Evolutionary conservation across 2,113 vertebrate genomes (phyloP).

Genomic region (Paradoxurus hermaphroditus): DNA sequence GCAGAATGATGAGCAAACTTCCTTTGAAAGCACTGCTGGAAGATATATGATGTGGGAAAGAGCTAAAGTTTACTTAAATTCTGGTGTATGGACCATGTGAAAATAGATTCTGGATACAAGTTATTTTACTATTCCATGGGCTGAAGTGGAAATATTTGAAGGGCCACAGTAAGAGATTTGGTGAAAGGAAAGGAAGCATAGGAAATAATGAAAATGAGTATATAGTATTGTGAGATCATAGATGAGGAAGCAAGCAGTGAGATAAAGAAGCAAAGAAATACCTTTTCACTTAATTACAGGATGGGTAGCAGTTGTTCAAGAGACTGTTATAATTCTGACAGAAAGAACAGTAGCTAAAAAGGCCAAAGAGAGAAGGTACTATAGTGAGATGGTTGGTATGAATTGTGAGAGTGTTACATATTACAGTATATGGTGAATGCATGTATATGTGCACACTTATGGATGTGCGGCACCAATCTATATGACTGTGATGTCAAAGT

Average conservation of each 20-base stretch:
- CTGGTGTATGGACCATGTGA: not conserved
- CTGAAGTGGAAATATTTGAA: not conserved
- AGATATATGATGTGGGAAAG: not conserved
- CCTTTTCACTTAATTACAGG: not conserved
- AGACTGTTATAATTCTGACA: not conserved
- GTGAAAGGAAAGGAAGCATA: not conserved
- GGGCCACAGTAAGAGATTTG: not conserved
- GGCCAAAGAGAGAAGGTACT: not conserved
- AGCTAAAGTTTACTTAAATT: not conserved
- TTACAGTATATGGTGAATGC: not conserved
- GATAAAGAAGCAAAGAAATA: not conserved
- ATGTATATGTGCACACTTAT: rapidly evolving
- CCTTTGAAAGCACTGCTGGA: not conserved
- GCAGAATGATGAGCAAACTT: not conserved
- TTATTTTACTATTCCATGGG: not conserved
- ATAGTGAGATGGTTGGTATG: not conserved
- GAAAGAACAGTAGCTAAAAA: not conserved
- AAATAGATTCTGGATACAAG: not conserved
- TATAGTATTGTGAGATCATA: not conserved
- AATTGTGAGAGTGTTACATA: not conserved
- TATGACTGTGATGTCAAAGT: not conserved
- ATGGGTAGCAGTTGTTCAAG: not conserved
- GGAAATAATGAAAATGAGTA: not conserved
- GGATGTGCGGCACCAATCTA: not conserved
- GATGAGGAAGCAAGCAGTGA: not conserved